Conservation (phyloP, 2,113 vertebrate genomes). For the Trogon surrucura region DNA sequence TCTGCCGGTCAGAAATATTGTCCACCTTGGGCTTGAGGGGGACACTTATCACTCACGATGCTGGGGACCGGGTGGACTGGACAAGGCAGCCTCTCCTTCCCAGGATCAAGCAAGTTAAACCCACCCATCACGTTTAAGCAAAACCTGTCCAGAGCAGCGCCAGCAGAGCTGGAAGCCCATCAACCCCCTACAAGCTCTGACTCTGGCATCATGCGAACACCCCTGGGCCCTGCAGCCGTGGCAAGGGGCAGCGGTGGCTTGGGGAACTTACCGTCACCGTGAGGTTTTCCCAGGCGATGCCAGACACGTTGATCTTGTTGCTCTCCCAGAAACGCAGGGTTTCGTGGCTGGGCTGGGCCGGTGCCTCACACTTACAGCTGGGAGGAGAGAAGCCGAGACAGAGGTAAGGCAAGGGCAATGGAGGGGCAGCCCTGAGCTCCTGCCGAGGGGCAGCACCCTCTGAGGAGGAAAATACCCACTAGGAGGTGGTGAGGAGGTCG, state of each 20-base stretch:
- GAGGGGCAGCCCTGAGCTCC: neutral
- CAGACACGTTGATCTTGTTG: conserved; percentile 73
- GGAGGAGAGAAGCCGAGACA: neutral
- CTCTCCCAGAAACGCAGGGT: conserved; percentile 85
- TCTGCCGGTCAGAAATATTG: fast-evolving
- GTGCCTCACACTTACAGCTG: conserved; percentile 88
- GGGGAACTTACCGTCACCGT: conserved; percentile 85
- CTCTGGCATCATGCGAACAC: fast-evolving
- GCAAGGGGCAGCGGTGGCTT: fast-evolving
- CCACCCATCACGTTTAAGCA: fast-evolving
- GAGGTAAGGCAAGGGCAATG: neutral
- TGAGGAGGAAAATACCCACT: neutral
- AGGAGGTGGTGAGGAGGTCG: too few species aligned
- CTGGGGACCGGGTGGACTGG: neutral
- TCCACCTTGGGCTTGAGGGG: neutral
- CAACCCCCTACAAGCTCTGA: neutral
- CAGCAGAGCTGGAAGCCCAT: neutral
- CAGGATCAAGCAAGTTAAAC: neutral
- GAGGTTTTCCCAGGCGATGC: conserved; percentile 87
- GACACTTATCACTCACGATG: fast-evolving
- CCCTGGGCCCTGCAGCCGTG: neutral
- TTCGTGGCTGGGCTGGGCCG: conserved; percentile 83
- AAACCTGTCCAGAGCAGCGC: neutral
- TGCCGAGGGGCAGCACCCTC: fast-evolving
- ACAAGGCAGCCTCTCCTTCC: neutral